Evolutionary conservation across 1,140 invertebrate species (phyloP), one percentile per base, ranked within the genome.

Genomic region (Drosophila leontia): DNA sequence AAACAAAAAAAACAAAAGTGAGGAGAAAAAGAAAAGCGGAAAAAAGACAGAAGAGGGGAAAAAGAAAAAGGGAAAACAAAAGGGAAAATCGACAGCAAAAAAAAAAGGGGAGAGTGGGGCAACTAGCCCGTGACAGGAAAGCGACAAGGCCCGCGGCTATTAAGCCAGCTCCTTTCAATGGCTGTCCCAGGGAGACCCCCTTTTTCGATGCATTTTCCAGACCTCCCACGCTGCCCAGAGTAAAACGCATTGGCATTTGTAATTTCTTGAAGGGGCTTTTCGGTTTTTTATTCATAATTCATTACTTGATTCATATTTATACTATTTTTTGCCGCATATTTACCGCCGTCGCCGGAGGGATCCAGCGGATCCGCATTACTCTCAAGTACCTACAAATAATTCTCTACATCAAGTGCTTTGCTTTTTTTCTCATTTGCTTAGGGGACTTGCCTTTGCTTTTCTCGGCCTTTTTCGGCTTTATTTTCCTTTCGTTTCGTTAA

Each of bases 291-390:
- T 77, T 65, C 44, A 78, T 71, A 87, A 68, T 87, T 75, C 74
- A 64, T 82, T 86, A 83, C 65, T 87, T 56, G 63, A 80, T 88
- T 77, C 83, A 80, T 50, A 83, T 88, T 88, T 77, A 88, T 45
- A 80, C 76, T 88, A 80, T 75, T 74, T 69, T 19, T 45, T 55
- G 23, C 55, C 17, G 56, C 35, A 57, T 26, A 45, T 60, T 55
- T 67, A 39, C 35, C 57, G 41, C 26, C 61, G 8, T 15, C 5
- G 17, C 51, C 23, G 13, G 58, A 47, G 32, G 39, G 19, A 17
- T 41, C 41, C 63, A 65, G 26, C 41, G 45, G 48, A 53, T 56
- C 42, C 42, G 44, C 32, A 37, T 47, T 51, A 71, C 45, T 41
- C 55, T 61, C 51, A 78, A 69, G 56, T 68, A 69, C 63, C 57